These are phyloP conservation scores for Chiloscyllium plagiosum DNA, from an alignment of 2,113 vertebrate genomes.

Conservation along the genomic window DNA sequence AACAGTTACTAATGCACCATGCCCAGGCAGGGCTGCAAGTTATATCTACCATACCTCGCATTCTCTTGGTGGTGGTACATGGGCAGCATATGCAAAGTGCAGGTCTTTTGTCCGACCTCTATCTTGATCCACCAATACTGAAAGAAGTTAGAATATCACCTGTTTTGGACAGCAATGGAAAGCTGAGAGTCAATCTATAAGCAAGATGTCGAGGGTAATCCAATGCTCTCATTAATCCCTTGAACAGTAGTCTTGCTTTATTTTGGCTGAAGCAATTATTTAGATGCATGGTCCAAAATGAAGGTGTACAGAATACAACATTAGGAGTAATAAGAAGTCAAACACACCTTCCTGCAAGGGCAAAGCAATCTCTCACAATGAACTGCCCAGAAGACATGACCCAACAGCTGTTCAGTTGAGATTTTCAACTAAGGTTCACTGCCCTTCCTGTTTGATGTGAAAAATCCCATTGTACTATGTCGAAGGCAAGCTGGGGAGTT, in stretches of 20 bases:
- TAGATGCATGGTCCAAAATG: background rate
- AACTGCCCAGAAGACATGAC: background rate
- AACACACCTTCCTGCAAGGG: background rate
- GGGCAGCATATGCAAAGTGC: background rate
- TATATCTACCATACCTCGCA: background rate
- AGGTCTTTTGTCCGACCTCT: no score
- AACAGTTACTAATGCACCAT: background rate
- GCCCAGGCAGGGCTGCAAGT: no score
- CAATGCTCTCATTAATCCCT: no score
- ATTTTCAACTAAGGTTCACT: background rate
- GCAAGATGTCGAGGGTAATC: no score
- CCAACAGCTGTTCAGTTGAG: background rate
- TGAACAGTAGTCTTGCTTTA: background rate
- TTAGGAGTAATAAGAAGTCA: background rate
- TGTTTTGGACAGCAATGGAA: no score
- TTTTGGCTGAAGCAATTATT: background rate
- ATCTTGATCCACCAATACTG: no score
- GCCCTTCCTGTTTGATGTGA: background rate
- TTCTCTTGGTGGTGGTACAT: background rate
- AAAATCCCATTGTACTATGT: background rate
- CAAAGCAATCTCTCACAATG: background rate
- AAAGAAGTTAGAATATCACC: no score
- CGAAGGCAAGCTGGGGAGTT: background rate
- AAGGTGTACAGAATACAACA: background rate
- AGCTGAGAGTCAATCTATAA: no score